Evolutionary conservation across 2,888 invertebrate species (phyloP).

Genomic region (Eurytoma californica): DNA sequence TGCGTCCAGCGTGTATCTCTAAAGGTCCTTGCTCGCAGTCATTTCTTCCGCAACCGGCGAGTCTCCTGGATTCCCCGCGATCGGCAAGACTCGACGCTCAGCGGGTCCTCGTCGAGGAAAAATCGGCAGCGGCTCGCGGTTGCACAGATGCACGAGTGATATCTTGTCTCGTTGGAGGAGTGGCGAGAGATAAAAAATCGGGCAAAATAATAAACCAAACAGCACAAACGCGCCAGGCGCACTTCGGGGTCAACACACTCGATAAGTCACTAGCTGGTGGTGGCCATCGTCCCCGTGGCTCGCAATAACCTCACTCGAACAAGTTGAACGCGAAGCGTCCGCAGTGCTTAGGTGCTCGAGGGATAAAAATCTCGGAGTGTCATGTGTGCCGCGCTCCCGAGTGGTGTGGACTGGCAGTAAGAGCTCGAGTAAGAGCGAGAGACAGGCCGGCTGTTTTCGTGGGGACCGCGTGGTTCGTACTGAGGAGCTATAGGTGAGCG

Average conservation of each 20-base stretch:
- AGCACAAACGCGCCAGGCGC: background rate
- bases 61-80: background rate
- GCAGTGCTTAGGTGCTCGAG: background rate
- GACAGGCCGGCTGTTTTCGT: conserved; percentile 67
- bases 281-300: too few relatives aligned
- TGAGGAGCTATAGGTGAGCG: conserved; percentile 64
- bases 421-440: background rate
- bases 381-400: background rate
- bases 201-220: background rate
- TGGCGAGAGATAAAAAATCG: too few relatives aligned
- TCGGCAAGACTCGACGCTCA: background rate
- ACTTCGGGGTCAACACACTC: conserved; percentile 21
- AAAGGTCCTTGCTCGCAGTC: background rate
- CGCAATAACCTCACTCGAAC: background rate
- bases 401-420: background rate
- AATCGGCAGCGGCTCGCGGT: too few relatives aligned
- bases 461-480: conserved; percentile 73
- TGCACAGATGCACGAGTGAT: too few relatives aligned
- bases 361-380: background rate
- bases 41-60: background rate
- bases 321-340: too few relatives aligned
- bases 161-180: too few relatives aligned
- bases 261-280: background rate
- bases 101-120: background rate
- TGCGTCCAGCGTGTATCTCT: background rate